Evolutionary conservation across 2,797 vertebrate genomes (phyloP).

Genomic region (Odontamblyopus lacepedii): DNA sequence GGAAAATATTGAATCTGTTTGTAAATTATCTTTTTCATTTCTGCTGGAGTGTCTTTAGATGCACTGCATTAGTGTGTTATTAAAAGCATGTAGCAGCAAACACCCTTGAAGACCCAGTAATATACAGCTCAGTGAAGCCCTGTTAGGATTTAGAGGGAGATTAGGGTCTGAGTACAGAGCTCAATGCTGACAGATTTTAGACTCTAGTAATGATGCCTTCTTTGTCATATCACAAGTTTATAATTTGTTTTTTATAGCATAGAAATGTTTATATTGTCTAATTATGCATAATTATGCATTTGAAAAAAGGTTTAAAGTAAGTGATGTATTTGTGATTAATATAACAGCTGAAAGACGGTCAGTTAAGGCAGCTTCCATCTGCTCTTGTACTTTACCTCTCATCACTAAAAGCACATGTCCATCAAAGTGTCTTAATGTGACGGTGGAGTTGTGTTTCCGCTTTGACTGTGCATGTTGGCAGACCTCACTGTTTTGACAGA

Average conservation of each 20-base stretch:
- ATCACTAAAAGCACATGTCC: constrained; percentile 49
- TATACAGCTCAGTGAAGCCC: constrained; percentile 30
- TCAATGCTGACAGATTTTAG: constrained; percentile 26
- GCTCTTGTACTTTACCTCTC: constrained; percentile 43
- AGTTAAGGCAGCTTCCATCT: constrained; percentile 72
- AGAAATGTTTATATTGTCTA: constrained; percentile 13
- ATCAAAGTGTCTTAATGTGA: constrained; percentile 42
- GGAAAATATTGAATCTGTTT: constrained; percentile 38
- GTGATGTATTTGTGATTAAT: constrained; percentile 65
- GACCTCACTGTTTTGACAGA: constrained; percentile 12
- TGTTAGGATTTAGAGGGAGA: constrained; percentile 32
- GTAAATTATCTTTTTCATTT: background rate
- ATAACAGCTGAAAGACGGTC: constrained; percentile 80
- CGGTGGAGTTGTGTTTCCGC: constrained; percentile 34
- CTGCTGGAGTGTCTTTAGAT: constrained; percentile 4
- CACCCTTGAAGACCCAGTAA: constrained; percentile 20
- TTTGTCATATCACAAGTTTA: constrained; percentile 24
- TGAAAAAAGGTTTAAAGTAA: background rate
- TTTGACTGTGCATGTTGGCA: constrained; percentile 47
- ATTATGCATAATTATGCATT: background rate
- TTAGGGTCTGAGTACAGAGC: constrained; percentile 29
- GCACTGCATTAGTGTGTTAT: constrained; percentile 12
- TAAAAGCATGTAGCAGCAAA: constrained; percentile 19
- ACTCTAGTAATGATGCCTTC: background rate
- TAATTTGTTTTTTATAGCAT: constrained; percentile 17